Conservation (phyloP, 2,113 vertebrate species). For the Myrmecophaga tridactyla region DNA sequence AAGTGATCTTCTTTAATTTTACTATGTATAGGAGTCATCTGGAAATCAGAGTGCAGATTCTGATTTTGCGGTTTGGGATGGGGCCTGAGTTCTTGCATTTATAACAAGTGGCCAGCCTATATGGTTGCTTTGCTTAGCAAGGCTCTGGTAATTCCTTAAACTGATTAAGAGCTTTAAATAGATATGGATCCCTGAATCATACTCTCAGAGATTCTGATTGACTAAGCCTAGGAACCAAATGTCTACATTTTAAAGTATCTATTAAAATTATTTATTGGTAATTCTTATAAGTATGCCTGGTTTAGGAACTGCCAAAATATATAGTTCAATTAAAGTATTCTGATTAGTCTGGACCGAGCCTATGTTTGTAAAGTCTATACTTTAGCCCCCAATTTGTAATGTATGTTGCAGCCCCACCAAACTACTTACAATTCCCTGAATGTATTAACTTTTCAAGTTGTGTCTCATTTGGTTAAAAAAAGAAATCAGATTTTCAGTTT, state of each 20-base stretch:
- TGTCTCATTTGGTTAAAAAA: not conserved
- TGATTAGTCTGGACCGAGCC: not conserved
- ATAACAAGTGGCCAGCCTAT: not conserved
- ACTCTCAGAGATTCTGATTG: not conserved
- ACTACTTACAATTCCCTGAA: not conserved
- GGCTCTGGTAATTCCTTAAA: not conserved
- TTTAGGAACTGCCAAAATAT: not conserved
- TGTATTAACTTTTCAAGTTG: not conserved
- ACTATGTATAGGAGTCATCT: not conserved
- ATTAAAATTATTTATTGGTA: too few relatives aligned
- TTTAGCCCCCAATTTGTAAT: not conserved
- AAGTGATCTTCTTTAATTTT: not conserved
- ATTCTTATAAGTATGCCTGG: not conserved
- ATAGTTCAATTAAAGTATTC: not conserved
- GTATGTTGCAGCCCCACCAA: not conserved
- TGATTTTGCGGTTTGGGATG: not conserved
- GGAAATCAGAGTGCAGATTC: not conserved
- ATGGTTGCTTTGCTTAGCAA: not conserved
- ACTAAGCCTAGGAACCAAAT: not conserved
- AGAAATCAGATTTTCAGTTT: not conserved
- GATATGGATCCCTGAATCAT: not conserved
- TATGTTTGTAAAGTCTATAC: not conserved
- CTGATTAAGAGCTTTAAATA: not conserved
- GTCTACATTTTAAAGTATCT: not conserved
- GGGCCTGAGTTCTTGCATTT: not conserved